These are phyloP conservation scores for Ditula angustiorana DNA, from an alignment of 2,888 invertebrate species.

Conservation along the genomic window DNA sequence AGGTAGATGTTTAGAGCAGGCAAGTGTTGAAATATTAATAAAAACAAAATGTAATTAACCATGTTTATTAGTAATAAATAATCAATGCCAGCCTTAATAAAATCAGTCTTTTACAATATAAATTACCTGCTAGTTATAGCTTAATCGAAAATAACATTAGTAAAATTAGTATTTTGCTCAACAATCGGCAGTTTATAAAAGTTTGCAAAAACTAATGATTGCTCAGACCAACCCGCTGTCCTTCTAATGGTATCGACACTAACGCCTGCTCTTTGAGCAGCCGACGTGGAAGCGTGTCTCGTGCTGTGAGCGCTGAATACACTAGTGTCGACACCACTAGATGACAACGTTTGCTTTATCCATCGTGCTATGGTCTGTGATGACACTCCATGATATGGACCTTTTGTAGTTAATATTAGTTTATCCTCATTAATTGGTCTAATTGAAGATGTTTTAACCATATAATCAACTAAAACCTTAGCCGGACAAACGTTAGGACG, in stretches of 20 bases:
- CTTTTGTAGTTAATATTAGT: conserved; percentile 26
- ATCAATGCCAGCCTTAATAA: background rate
- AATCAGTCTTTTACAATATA: background rate
- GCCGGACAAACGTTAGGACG: conserved; percentile 26
- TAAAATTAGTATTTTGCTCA: background rate
- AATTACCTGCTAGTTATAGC: background rate
- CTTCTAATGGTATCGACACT: conserved; percentile 6
- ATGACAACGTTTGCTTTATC: conserved; percentile 25
- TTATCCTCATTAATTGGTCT: background rate
- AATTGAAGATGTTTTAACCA: conserved; percentile 6
- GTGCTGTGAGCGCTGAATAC: conserved; percentile 38
- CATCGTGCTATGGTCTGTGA: conserved; percentile 36
- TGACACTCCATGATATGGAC: conserved; percentile 32
- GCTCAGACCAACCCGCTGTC: conserved; percentile 14
- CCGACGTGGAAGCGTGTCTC: conserved; percentile 6
- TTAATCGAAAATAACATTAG: background rate
- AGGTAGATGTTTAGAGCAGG: conserved; percentile 9
- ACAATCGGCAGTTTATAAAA: conserved; percentile 23
- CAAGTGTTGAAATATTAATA: conserved; percentile 5
- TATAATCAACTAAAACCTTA: conserved; percentile 1
- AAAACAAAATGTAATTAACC: background rate
- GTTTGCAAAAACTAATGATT: background rate
- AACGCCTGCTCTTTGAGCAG: background rate
- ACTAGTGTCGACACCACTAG: conserved; percentile 22
- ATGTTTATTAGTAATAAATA: background rate